Conservation (phyloP, 2,797 vertebrate genomes). For the Acomys russatus region DNA sequence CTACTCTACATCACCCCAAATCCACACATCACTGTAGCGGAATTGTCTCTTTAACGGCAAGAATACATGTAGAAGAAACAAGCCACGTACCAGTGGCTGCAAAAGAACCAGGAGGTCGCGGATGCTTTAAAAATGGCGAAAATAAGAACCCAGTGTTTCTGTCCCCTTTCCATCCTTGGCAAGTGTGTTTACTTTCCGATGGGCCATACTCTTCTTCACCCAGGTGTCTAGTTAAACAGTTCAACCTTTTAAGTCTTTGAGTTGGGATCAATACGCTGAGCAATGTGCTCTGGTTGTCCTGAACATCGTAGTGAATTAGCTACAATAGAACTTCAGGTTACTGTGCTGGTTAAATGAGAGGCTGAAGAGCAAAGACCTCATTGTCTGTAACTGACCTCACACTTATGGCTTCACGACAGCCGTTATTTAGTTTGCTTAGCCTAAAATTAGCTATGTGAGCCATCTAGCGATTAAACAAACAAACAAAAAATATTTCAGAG, state of each 20-base stretch:
- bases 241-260: neutral
- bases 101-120: neutral
- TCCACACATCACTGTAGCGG: neutral
- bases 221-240: neutral
- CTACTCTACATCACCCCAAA: neutral
- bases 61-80: neutral
- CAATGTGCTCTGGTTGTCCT: neutral
- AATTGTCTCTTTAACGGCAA: neutral
- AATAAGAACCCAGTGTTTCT: neutral
- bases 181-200: neutral
- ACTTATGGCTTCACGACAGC: neutral
- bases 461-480: conserved; percentile 19
- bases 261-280: neutral
- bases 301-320: neutral
- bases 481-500: neutral
- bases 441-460: conserved; percentile 38
- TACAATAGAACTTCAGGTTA: neutral
- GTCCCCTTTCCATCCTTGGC: neutral
- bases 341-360: neutral
- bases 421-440: conserved; percentile 38
- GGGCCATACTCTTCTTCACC: neutral
- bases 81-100: neutral
- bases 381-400: neutral
- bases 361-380: neutral
- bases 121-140: neutral